Evolutionary conservation across 1,140 invertebrate species (phyloP), one percentile per base, ranked within the genome.

Genomic region (Drosophila serrata): DNA sequence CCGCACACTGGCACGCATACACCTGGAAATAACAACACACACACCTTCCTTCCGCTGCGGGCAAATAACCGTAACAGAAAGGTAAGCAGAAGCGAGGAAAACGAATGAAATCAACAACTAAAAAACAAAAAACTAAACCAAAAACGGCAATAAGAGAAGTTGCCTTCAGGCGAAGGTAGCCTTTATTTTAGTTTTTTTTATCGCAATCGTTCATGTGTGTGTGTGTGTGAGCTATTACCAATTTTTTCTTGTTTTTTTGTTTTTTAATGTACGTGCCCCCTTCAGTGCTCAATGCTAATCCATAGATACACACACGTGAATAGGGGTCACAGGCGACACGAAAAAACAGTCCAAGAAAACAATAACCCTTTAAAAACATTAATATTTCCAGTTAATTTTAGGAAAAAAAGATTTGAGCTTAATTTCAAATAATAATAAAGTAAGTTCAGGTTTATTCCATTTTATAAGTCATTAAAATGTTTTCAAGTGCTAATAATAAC

Each of bases 31-130:
- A 39, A 70, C n/a, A n/a, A n/a, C n/a, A 75, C 82, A 87, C 82
- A 87, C 84, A 87, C 84, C 84, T 87, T 81, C 80, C 84, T 88
- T 72, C 84, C 84, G 84, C 69, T 70, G 82, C 53, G 62, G 46
- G 55, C 55, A 59, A 67, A 73, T 78, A 77, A 80, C 59, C 79
- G 79, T 77, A 85, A 81, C 73, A 73, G 35, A 56, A 57, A 64
- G 35, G 27, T 15, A 61, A 62, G 59, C 37, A 73, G 17, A 61
- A 56, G 51, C 51, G 51, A 37, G 15, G 13, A 64, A 56, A 58
- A 53, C 37, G 55, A 64, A 31, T 1, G 48, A 65, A 51, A 69
- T 43, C 17, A 39, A 24, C 35, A 55, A 46, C 45, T 58, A 42
- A n/a, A n/a, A n/a, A n/a, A n/a, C n/a, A n/a, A n/a, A n/a, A n/a